Base-by-base conservation (phyloP, 1,140 invertebrate species). In the Drosophila subpulchrella region DNA sequence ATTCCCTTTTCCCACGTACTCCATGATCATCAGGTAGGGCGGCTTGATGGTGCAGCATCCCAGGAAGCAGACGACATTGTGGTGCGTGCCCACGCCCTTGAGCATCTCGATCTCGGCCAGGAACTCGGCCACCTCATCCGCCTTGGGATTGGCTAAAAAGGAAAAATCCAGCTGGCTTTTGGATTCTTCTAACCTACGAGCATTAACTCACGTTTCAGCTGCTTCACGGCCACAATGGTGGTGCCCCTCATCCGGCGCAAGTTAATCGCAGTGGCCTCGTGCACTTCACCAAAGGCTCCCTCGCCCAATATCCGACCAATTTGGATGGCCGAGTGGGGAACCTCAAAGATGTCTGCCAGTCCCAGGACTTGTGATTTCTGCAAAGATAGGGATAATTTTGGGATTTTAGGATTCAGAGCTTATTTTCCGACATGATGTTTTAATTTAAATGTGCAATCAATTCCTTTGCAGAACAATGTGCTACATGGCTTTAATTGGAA, bases 1-100 rank as follows among this genome's bases (percentile, higher is more conserved):
- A 92, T 97, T 96, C 3, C 97, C 97, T 58, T 95, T 95, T 0
- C 96, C 95, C 15, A 97, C 95, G 80, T 96, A 97, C 85, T 98
- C 97, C 92, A 98, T 94, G 1, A 98, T 93, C 53, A 97, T 95
- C 38, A 95, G 95, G 80, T 94, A 94, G 13, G 94, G 96, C 68
- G 94, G 93, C 44, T 93, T 91, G n/a, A 93, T 92, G 2, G 96
- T 97, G 77, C 96, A 97, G 80, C 96, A 97, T 0, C 95, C 97
- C 3, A 97, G 90, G 47, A 98, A 93, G 48, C 94, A 94, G 5
- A 98, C 96, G 27, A 98, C 94, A 91, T 98, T 96, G 12, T 94
- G 94, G 92, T 98, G 97, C 0, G 93, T 92, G 1, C 96, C 96
- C 3, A 97, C 95, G 34, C 94, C 94, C 91, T 97, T 97, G 92